Evolutionary conservation across 1,140 invertebrate species (phyloP).

Genomic region (Apis laboriosa): DNA sequence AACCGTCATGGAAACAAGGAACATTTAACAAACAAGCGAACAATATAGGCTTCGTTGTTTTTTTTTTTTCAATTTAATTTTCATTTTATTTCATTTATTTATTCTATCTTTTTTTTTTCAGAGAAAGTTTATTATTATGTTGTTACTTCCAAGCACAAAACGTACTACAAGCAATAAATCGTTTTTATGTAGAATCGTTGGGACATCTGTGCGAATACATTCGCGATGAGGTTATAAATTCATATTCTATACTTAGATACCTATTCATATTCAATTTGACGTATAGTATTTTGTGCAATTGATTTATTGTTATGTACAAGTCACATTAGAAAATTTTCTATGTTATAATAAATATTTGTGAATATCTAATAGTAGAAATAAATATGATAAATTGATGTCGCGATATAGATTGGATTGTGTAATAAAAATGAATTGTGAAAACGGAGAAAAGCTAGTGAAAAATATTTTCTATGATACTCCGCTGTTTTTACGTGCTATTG

Average conservation of each 20-base stretch:
- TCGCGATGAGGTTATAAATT: slow-evolving; percentile 54
- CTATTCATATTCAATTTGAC: slow-evolving; percentile 20
- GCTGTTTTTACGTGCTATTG: neutral
- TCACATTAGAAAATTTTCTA: neutral
- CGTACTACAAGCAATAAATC: neutral
- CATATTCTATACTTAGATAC: neutral
- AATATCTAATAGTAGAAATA: neutral
- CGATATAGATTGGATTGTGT: neutral
- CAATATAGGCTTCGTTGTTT: slow-evolving; percentile 19
- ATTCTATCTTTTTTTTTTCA: neutral
- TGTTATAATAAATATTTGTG: neutral
- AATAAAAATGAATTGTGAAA: neutral
- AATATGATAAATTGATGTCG: neutral
- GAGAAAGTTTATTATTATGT: slow-evolving; percentile 16
- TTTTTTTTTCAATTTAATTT: too few species aligned
- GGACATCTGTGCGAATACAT: neutral
- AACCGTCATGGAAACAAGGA: slow-evolving; percentile 3
- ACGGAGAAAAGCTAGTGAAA: neutral
- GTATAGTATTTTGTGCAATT: neutral
- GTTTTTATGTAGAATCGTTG: slow-evolving; percentile 52
- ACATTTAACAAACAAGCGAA: neutral
- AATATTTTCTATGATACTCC: neutral
- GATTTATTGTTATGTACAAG: neutral
- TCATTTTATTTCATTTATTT: too few species aligned
- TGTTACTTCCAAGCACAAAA: neutral